phyloP scores from a whole-genome alignment of 2,888 invertebrate genomes.

The Clanis bilineata region DNA sequence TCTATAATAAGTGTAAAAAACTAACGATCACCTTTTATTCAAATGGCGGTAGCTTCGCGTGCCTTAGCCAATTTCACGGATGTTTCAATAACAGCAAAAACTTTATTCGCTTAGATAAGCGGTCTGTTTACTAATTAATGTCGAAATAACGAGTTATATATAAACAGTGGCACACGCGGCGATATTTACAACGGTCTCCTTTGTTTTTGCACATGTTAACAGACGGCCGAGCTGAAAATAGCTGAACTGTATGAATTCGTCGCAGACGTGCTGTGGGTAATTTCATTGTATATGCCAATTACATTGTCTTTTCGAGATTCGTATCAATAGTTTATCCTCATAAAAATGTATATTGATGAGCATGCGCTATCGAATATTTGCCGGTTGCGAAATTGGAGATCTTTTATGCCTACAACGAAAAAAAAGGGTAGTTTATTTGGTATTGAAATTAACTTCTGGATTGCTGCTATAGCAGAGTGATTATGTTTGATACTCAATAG shows the following conservation, averaged over 20 bases:
- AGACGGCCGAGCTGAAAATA: constrained; percentile 30
- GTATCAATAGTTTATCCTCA: not conserved
- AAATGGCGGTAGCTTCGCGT: not conserved
- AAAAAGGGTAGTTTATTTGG: not conserved
- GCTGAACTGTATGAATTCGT: constrained; percentile 20
- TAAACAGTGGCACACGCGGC: constrained; percentile 1
- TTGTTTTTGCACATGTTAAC: constrained; percentile 15
- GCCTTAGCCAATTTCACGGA: not conserved
- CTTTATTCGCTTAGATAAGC: constrained; percentile 10
- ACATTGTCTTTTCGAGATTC: constrained; percentile 15
- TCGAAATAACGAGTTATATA: constrained; percentile 11
- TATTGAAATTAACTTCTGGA: not conserved
- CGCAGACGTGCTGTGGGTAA: constrained; percentile 22
- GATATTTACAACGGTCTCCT: constrained; percentile 11
- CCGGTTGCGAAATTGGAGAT: not conserved
- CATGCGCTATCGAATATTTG: not conserved
- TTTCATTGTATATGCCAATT: constrained; percentile 19
- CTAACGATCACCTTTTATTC: constrained; percentile 14
- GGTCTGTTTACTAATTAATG: constrained; percentile 7
- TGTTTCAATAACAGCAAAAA: not conserved
- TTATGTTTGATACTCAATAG: not conserved
- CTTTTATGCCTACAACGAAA: not conserved
- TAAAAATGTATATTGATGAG: not conserved
- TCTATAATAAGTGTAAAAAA: constrained; percentile 63
- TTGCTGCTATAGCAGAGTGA: not conserved